Conservation (phyloP, 2,888 invertebrate species). For the Tuberolachnus salignus region DNA sequence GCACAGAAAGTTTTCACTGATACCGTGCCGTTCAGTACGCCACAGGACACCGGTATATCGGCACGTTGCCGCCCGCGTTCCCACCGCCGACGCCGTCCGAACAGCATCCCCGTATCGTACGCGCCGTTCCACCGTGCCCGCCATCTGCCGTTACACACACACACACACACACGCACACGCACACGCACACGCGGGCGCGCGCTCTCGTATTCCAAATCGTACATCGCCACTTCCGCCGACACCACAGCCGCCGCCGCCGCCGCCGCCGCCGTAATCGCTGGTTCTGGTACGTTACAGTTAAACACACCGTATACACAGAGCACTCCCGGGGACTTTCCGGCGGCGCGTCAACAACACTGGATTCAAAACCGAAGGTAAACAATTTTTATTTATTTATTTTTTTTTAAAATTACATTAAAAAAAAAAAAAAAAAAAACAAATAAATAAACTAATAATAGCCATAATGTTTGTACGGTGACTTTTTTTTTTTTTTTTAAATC, state of each 20-base stretch:
- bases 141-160: too few relatives aligned
- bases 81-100: not conserved
- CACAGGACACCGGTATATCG: conserved; percentile 29
- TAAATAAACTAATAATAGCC: too few relatives aligned
- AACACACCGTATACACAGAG: not conserved
- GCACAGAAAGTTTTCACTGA: not conserved
- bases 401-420: too few relatives aligned
- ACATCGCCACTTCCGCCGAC: not conserved
- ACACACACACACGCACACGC: not conserved
- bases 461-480: too few relatives aligned
- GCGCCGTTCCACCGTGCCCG: not conserved
- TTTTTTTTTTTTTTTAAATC: too few relatives aligned
- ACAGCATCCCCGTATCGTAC: not conserved
- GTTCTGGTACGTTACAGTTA: not conserved
- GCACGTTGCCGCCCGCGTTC: conserved; percentile 15
- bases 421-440: too few relatives aligned
- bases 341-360: conserved; percentile 28
- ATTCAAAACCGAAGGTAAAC: conserved; percentile 27
- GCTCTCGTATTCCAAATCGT: not conserved
- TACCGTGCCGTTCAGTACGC: conserved; percentile 28
- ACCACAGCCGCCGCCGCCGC: not conserved
- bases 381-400: too few relatives aligned
- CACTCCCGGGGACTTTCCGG: conserved; percentile 11
- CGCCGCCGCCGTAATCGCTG: not conserved
- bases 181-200: not conserved